Percentiles rank a stretch among this genome's conserved stretches.
Conservation (phyloP, 2,888 invertebrate species). For the Ernsta delagoae region DNA sequence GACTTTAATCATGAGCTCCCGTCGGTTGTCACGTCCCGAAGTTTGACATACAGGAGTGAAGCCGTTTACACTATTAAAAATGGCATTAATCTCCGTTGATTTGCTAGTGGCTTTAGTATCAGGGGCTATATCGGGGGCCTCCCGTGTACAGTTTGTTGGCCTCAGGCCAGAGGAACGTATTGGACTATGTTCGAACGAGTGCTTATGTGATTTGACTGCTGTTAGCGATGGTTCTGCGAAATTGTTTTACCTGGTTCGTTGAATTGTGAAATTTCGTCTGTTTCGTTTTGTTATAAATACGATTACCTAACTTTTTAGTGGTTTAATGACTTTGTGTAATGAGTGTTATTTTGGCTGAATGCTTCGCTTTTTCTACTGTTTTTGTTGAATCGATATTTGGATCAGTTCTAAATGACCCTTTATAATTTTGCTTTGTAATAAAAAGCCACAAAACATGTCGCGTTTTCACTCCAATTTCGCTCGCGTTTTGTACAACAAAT, state of each 20-base stretch:
- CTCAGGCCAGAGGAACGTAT: slow-evolving; percentile 58
- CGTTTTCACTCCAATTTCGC: background rate
- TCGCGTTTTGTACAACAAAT: background rate
- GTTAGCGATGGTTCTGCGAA: background rate
- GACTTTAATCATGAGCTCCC: no score
- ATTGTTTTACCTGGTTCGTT: background rate
- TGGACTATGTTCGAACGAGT: slow-evolving; percentile 23
- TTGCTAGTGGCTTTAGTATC: slow-evolving; percentile 25
- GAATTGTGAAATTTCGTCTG: background rate
- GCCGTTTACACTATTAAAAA: slow-evolving; percentile 42
- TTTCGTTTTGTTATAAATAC: slow-evolving; percentile 30
- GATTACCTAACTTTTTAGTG: background rate
- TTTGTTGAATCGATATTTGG: background rate
- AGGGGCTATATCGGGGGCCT: slow-evolving; percentile 43
- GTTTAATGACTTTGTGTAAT: background rate
- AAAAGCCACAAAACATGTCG: background rate
- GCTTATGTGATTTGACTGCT: slow-evolving; percentile 21
- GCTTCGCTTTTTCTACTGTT: background rate
- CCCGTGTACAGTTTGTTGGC: slow-evolving; percentile 66
- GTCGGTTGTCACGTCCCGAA: no score
- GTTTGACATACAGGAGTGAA: no score
- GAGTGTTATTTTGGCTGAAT: background rate
- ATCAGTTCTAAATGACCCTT: no score
- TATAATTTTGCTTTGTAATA: background rate
- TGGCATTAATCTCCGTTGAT: slow-evolving; percentile 34